Evolutionary conservation across 2,113 vertebrate genomes (phyloP), one percentile per base, ranked within the genome.

Genomic region (Meleagris gallopavo): DNA sequence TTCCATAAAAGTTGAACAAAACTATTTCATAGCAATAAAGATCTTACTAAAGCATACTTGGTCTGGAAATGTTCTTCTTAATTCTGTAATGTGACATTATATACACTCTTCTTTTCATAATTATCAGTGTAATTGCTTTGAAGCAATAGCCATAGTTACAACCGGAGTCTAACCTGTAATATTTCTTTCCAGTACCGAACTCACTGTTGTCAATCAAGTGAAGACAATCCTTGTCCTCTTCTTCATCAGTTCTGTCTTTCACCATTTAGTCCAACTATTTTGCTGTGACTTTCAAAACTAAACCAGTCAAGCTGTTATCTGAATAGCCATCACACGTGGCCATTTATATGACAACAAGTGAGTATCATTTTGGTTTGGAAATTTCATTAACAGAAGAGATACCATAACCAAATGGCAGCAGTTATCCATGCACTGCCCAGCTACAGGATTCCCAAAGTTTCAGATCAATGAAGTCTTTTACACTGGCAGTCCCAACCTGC

Each of bases 1-100:
- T 91, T 96, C 96, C 76, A 86, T 75, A 40, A 82, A 88, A 89
- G 13, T 50, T 34, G 60, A 92, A 70, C 30, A 86, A 93, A 95
- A 92, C 71, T 91, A 73, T 64, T 86, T 34, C n/a, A 80, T 58
- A 81, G 29, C 43, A 90, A 75, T 8, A 7, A 40, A 75, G 48
- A 87, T 75, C 73, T 36, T 43, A 73, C 70, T 67, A 71, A 77
- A 74, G 11, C 25, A 81, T 48, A 77, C 60, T 50, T 57, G 43
- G 41, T 34, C 25, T 87, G 27, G 17, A 90, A 27, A 65, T 57
- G 41, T 12, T 15, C 34, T 55, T 79, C 77, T 46, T 50, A 50
- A 50, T 50, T 50, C 22, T 50, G 48, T 50, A 50, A 48, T 48
- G 46, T 48, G 10, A 50, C 48, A 50, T 48, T 24, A 48, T 24